phyloP scores from a whole-genome alignment of 2,888 invertebrate species.

The Argyresthia goedartella region DNA sequence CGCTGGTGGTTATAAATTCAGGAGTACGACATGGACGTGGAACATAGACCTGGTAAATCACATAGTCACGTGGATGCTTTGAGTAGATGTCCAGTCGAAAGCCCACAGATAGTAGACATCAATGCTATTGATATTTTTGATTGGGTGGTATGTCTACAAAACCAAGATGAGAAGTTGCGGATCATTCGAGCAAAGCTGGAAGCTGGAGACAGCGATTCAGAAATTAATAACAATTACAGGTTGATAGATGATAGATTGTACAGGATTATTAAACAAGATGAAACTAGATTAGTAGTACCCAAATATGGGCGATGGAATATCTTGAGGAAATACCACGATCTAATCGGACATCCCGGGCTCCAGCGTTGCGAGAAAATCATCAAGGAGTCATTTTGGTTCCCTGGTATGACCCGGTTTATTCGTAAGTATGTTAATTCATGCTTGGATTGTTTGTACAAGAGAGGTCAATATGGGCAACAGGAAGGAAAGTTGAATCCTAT shows the following conservation, averaged over 20 bases:
- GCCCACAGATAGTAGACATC: background rate
- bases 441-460: background rate
- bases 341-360: background rate
- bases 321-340: background rate
- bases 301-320: background rate
- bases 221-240: background rate
- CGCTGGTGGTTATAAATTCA: conserved; percentile 18
- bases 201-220: background rate
- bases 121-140: background rate
- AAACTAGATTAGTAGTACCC: background rate
- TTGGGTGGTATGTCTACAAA: background rate
- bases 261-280: background rate
- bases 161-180: background rate
- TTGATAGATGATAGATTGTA: background rate
- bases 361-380: background rate
- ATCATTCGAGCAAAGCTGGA: background rate
- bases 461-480: background rate
- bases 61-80: conserved; percentile 19
- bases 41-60: conserved; percentile 14
- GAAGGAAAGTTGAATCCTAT: background rate
- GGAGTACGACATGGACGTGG: conserved; percentile 17
- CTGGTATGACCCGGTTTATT: background rate
- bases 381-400: background rate
- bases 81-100: conserved; percentile 12
- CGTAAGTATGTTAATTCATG: background rate